Conservation (phyloP, 2,113 vertebrate species). For the Oncorhynchus kisutch region DNA sequence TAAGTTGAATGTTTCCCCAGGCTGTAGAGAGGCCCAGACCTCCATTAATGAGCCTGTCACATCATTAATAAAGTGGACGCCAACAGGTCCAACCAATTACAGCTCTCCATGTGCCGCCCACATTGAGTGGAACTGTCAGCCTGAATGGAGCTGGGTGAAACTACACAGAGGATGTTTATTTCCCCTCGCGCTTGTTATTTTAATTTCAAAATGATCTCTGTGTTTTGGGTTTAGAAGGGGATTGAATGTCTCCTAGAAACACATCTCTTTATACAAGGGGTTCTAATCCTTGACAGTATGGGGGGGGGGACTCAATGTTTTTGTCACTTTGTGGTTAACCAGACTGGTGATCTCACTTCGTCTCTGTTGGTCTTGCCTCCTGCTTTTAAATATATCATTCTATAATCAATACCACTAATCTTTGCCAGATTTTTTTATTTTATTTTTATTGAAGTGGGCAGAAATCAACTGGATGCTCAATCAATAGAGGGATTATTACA, state of each 20-base stretch:
- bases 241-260: slow-evolving; percentile 53
- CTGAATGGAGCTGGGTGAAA: not conserved
- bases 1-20: slow-evolving; percentile 59
- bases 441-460: not conserved
- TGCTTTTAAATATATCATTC: too few relatives aligned
- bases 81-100: slow-evolving; percentile 50
- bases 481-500: not conserved
- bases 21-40: slow-evolving; percentile 32
- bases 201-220: not conserved
- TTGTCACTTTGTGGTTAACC: too few relatives aligned
- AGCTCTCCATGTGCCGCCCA: slow-evolving; percentile 11
- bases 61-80: slow-evolving; percentile 61
- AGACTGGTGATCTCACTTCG: too few relatives aligned
- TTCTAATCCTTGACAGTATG: too few relatives aligned
- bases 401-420: too few relatives aligned
- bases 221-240: slow-evolving; percentile 1
- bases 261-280: not conserved
- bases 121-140: not conserved
- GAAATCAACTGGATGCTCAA: not conserved
- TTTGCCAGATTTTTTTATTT: too few relatives aligned
- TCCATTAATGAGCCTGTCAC: slow-evolving; percentile 56
- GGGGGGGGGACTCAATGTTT: too few relatives aligned
- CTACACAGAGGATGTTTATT: not conserved
- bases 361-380: too few relatives aligned
- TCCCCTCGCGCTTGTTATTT: not conserved